Conservation (phyloP, 2,113 vertebrate species). For the Nothocercus nigrocapillus region DNA sequence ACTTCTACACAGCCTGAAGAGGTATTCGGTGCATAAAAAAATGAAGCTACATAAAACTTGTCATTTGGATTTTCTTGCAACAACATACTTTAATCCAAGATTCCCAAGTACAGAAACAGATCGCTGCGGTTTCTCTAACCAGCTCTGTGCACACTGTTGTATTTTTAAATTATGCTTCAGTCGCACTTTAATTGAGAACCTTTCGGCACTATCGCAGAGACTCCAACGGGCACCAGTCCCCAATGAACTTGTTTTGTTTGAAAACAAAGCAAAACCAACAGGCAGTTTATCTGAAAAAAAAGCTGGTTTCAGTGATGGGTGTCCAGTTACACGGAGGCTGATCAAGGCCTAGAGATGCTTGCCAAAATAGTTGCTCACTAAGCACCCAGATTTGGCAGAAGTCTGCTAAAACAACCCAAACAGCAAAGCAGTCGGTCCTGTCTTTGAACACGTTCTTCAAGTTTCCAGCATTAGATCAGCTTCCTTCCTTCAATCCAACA, state of each 20-base stretch:
- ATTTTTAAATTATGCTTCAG: not conserved
- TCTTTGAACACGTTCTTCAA: not conserved
- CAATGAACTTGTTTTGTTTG: constrained; percentile 7
- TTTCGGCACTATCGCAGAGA: not conserved
- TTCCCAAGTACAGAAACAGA: constrained; percentile 16
- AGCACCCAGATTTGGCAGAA: not conserved
- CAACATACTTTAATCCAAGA: constrained; percentile 24
- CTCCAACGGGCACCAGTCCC: not conserved
- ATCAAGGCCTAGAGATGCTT: not conserved
- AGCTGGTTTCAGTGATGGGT: not conserved
- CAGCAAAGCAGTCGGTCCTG: not conserved
- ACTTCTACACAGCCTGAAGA: constrained; percentile 40
- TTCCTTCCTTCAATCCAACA: not conserved
- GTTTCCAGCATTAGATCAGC: not conserved
- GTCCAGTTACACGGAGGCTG: not conserved
- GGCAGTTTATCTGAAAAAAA: not conserved
- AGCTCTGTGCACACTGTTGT: not conserved
- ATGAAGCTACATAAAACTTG: constrained; percentile 20
- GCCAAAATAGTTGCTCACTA: not conserved
- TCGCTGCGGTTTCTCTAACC: not conserved
- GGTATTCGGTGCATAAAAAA: constrained; percentile 24
- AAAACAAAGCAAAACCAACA: constrained; percentile 41
- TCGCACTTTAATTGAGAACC: constrained; percentile 3
- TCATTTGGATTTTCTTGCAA: constrained; percentile 33
- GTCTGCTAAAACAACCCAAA: not conserved